phyloP scores from a whole-genome alignment of 2,113 vertebrate species.

The Mastomys natalensis region DNA sequence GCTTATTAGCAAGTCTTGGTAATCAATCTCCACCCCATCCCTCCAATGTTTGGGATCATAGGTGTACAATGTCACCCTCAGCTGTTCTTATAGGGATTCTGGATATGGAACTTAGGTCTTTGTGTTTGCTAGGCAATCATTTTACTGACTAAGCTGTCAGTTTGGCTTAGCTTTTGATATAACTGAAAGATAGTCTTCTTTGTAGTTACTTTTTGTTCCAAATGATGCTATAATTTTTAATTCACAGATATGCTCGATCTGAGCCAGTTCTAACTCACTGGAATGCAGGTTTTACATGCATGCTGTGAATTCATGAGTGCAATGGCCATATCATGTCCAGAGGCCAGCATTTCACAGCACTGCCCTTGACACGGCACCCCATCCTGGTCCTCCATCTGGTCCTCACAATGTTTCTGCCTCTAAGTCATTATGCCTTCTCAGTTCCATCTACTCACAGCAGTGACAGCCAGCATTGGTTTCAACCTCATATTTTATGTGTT shows the following conservation, averaged over 20 bases:
- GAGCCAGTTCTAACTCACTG: not conserved
- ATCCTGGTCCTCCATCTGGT: not conserved
- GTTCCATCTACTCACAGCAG: not conserved
- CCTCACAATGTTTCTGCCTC: not conserved
- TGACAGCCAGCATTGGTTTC: not conserved
- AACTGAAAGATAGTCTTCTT: not conserved
- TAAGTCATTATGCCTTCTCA: not conserved
- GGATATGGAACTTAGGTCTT: not conserved
- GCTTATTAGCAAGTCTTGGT: not conserved
- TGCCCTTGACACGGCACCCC: not conserved
- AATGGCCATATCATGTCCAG: not conserved
- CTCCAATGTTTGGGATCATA: too few species aligned
- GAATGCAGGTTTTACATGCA: not conserved
- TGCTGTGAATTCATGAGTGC: not conserved
- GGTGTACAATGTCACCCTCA: not conserved
- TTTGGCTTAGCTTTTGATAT: not conserved
- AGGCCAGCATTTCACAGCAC: not conserved
- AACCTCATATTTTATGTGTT: slow-evolving; percentile 4
- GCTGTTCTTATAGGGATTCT: not conserved
- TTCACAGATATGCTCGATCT: not conserved
- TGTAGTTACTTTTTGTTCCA: slow-evolving; percentile 15
- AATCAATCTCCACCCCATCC: not conserved
- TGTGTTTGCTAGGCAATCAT: not conserved
- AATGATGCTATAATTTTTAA: not conserved
- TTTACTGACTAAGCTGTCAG: not conserved